Conservation (phyloP, 2,797 vertebrate genomes). For the Cossypha dichroa region DNA sequence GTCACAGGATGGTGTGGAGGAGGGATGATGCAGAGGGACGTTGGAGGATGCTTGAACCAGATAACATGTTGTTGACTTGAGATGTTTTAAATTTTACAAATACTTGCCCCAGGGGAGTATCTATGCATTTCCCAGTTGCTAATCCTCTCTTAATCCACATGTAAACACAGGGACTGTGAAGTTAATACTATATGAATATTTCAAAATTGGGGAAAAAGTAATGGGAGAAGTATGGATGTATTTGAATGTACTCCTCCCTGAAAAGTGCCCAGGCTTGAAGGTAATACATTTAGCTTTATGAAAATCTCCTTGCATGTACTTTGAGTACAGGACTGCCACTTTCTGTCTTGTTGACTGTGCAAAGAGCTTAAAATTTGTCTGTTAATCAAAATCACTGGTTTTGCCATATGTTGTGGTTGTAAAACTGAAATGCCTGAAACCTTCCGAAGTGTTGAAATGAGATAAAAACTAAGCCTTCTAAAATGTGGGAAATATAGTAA, state of each 20-base stretch:
- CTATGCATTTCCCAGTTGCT: background rate
- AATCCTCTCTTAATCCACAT: background rate
- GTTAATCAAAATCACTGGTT: background rate
- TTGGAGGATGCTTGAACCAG: background rate
- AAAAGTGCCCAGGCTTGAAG: background rate
- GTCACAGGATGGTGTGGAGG: background rate
- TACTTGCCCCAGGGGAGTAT: background rate
- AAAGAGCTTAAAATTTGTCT: background rate
- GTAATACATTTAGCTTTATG: background rate
- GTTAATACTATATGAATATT: background rate
- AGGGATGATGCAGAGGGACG: background rate
- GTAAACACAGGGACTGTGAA: background rate
- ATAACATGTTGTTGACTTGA: background rate
- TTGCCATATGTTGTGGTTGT: background rate
- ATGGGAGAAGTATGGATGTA: background rate
- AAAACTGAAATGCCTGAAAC: background rate
- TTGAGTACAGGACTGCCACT: background rate
- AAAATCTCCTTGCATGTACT: background rate
- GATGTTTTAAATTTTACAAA: slow-evolving; percentile 5
- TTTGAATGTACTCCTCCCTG: background rate
- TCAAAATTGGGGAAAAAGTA: background rate
- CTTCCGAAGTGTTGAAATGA: background rate
- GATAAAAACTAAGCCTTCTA: background rate
- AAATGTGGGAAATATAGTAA: background rate
- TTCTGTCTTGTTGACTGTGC: background rate